Conservation (phyloP, 1,140 invertebrate genomes). For the Drosophila lini region DNA sequence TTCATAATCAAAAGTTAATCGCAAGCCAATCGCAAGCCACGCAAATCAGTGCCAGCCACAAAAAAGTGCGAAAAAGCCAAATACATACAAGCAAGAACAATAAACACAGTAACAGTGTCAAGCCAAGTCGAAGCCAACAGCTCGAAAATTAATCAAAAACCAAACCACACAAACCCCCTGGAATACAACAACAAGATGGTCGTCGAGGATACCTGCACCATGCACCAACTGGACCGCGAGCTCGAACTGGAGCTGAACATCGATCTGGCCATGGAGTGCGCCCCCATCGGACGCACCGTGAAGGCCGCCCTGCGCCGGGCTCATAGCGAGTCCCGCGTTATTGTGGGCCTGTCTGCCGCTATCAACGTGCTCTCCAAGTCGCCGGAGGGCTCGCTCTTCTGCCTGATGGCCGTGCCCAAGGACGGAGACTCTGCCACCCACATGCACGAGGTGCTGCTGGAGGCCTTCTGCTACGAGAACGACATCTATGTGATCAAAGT, state of each 20-base stretch:
- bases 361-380: slow-evolving; percentile 87
- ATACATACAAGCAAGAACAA: slow-evolving; percentile 3
- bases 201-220: slow-evolving; percentile 73
- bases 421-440: slow-evolving; percentile 88
- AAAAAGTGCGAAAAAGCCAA: slow-evolving; percentile 56
- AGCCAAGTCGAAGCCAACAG: slow-evolving; percentile 55
- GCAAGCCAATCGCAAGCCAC: slow-evolving; percentile 53
- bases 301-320: slow-evolving; percentile 86
- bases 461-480: slow-evolving; percentile 89
- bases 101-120: slow-evolving; percentile 38
- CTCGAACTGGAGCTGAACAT: slow-evolving; percentile 39
- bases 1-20: slow-evolving; percentile 83
- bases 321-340: slow-evolving; percentile 86
- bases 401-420: slow-evolving; percentile 86
- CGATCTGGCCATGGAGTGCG: slow-evolving; percentile 62
- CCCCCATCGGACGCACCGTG: slow-evolving; percentile 85
- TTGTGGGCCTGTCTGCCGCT: slow-evolving; percentile 87
- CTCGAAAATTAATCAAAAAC: slow-evolving; percentile 33
- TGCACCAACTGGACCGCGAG: slow-evolving; percentile 57
- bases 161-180: slow-evolving; percentile 19
- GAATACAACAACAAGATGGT: slow-evolving; percentile 71
- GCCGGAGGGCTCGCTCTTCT: slow-evolving; percentile 87
- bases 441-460: slow-evolving; percentile 89
- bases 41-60: slow-evolving; percentile 50
- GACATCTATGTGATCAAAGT: slow-evolving; percentile 89